Evolutionary conservation across 2,888 invertebrate species (phyloP).

Genomic region (Synanthedon myopaeformis): DNA sequence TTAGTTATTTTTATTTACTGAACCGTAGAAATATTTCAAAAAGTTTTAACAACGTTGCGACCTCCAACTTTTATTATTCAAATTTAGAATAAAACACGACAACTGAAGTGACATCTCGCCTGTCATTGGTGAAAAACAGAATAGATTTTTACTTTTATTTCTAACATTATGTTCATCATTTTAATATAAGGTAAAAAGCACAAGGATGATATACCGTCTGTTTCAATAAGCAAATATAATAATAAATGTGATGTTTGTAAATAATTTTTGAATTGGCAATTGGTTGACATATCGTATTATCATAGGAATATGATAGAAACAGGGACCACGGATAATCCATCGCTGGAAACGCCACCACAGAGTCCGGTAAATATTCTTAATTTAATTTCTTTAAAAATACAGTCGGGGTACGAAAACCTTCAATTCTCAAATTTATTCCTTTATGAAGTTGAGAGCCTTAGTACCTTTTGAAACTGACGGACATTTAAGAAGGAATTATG

Average conservation of each 20-base stretch:
- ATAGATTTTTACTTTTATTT: conserved; percentile 49
- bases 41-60: too few species aligned
- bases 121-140: conserved; percentile 53
- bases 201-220: background rate
- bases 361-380: conserved; percentile 16
- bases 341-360: conserved; percentile 24
- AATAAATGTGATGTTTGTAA: background rate
- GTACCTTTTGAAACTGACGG: too few species aligned
- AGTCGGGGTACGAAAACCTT: too few species aligned
- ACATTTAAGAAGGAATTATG: too few species aligned
- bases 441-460: too few species aligned
- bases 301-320: conserved; percentile 52
- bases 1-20: too few species aligned
- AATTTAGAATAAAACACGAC: conserved; percentile 38
- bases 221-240: background rate
- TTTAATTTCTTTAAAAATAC: background rate
- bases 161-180: conserved; percentile 45
- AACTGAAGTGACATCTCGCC: conserved; percentile 30
- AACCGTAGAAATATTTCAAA: too few species aligned
- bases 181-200: conserved; percentile 40
- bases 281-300: conserved; percentile 18
- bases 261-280: background rate
- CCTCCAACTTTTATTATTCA: conserved; percentile 14
- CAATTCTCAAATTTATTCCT: too few species aligned
- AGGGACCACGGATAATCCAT: conserved; percentile 40